A percentile compares a stretch with the other conserved stretches of the same genome.
Evolutionary conservation across 2,888 invertebrate species (phyloP).

Genomic region (Calameuta pallipes): DNA sequence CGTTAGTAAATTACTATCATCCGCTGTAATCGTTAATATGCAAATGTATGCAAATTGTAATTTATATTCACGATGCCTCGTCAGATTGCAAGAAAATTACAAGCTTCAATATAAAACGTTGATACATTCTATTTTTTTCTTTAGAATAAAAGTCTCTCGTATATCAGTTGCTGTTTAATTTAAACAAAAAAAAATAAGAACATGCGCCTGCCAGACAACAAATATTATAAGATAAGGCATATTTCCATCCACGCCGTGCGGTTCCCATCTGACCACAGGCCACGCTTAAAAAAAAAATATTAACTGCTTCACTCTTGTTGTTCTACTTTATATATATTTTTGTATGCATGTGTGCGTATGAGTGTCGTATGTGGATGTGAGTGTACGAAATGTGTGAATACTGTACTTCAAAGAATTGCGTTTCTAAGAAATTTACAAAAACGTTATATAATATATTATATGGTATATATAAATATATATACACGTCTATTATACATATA

Average conservation of each 20-base stretch:
- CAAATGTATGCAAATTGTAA: background rate
- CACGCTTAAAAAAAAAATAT: background rate
- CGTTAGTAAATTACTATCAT: background rate
- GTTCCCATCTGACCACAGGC: background rate
- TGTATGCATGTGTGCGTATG: background rate
- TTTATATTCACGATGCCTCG: background rate
- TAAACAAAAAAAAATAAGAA: background rate
- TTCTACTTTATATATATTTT: background rate
- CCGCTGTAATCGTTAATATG: background rate
- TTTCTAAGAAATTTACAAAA: conserved; percentile 14
- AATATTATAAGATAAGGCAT: background rate
- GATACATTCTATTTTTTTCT: background rate
- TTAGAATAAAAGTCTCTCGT: background rate
- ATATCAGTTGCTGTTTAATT: background rate
- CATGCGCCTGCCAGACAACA: background rate
- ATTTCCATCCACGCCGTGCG: background rate
- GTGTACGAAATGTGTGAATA: background rate
- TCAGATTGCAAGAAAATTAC: background rate
- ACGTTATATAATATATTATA: conserved; percentile 16
- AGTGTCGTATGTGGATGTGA: background rate
- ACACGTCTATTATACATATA: conserved; percentile 34
- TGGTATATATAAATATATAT: conserved; percentile 26
- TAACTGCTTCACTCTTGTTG: background rate
- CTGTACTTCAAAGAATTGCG: conserved; percentile 4
- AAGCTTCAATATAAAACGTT: background rate